Base-by-base conservation (phyloP, 2,797 vertebrate species). In the Corythornis leucogaster region DNA sequence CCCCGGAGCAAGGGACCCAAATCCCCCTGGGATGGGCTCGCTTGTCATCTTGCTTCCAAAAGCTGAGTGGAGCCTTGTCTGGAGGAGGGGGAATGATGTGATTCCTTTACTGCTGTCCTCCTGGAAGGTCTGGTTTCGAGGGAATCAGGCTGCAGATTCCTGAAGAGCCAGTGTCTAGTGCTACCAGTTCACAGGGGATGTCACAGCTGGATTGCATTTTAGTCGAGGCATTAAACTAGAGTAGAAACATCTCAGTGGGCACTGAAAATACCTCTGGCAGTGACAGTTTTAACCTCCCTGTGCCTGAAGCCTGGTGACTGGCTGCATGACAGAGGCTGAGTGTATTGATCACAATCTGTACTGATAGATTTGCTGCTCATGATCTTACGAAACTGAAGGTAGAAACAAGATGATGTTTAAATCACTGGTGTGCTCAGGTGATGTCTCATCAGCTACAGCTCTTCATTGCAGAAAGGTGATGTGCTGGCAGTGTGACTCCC, bases 101-200 rank as follows among this genome's bases (percentile, higher is more conserved):
- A 18, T 43, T 55, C 25, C 20, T 59, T 42, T 0, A 2, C 46
- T 59, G 54, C 67, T 20, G 17, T 17, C 1, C 0, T 25, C 31
- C 26, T 26, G 22, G 28, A 71, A 61, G 46, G 54, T 25, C 48
- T 45, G 35, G 6, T 28, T 59, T 38, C 31, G 45, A 42, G 57
- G 30, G 45, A 75, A 69, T 35, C 9, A 26, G 38, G 5, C 45
- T 54, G 46, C 50, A 26, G 51, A 8, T 45, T 59, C 26, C 58
- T n/a, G n/a, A 43, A 28, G 9, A 43, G 7, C 21, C 13, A 4
- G 10, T 31, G 26, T 12, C 59, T 28, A 50, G 50, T 67, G 62
- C 50, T 42, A 25, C 13, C 33, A 19, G 55, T 42, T 68, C 1
- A 2, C 33, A 40, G 21, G 25, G 18, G 45, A 21, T 6, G 43